Evolutionary conservation across 2,113 vertebrate genomes (phyloP).

Genomic region (human): DNA sequence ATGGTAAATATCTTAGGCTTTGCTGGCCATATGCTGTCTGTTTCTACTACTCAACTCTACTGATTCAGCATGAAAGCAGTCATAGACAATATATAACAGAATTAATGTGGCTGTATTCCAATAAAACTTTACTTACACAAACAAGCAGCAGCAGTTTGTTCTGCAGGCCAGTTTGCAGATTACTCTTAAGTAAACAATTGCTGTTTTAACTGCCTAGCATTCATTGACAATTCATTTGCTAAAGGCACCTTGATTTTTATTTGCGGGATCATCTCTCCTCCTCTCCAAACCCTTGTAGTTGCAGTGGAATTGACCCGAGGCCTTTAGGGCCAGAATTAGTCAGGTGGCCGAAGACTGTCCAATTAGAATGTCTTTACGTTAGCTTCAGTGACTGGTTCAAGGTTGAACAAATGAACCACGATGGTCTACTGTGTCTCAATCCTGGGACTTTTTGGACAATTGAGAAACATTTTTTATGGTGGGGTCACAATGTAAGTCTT

Average conservation of each 20-base stretch:
- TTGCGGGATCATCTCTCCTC: not conserved
- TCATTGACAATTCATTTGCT: not conserved
- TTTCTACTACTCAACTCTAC: not conserved
- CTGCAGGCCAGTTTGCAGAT: not conserved
- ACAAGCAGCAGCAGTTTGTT: not conserved
- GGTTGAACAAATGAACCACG: not conserved
- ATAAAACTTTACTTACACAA: conserved; percentile 32
- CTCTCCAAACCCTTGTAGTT: not conserved
- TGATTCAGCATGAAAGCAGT: not conserved
- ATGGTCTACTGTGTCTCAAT: not conserved
- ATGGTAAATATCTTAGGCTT: not conserved
- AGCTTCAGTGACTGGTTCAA: not conserved
- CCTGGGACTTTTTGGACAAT: not conserved
- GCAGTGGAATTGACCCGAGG: not conserved
- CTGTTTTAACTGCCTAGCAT: not conserved
- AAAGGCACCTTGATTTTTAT: not conserved
- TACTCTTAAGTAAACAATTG: not conserved
- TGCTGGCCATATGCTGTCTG: not conserved
- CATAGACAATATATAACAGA: not conserved
- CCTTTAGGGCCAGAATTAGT: not conserved
- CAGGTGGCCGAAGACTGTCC: not conserved
- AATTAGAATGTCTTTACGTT: not conserved
- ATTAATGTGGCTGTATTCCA: not conserved
- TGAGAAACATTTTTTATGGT: not conserved
- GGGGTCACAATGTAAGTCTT: not conserved